Evolutionary conservation across 37 sponge, comb jelly and placozoan species (phyloP).

Genomic region (Hormiphora californensis): DNA sequence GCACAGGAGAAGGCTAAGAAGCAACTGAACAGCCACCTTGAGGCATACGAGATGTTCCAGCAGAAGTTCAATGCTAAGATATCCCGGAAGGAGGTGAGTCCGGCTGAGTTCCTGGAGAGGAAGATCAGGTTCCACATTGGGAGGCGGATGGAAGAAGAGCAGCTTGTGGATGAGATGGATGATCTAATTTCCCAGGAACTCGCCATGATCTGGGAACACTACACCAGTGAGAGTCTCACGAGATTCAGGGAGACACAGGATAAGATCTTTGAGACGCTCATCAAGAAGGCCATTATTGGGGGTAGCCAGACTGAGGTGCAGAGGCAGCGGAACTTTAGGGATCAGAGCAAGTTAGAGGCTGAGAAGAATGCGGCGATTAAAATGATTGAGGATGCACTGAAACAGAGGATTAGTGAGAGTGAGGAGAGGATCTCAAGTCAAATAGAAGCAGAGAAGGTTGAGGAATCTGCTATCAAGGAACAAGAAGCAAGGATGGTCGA

Average conservation of each 20-base stretch:
- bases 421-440: slow-evolving; percentile 41
- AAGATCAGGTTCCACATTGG: slow-evolving; percentile 45
- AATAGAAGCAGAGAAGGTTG: slow-evolving; percentile 25
- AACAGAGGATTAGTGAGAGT: slow-evolving; percentile 5
- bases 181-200: slow-evolving; percentile 18
- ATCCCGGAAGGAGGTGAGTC: neutral
- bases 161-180: slow-evolving; percentile 44
- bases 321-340: slow-evolving; percentile 47
- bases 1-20: slow-evolving; percentile 25
- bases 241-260: slow-evolving; percentile 43
- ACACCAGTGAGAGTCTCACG: slow-evolving; percentile 46
- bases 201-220: slow-evolving; percentile 41
- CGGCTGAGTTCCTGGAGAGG: slow-evolving; percentile 47
- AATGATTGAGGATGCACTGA: neutral
- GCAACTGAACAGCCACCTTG: slow-evolving; percentile 41
- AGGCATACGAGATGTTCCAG: slow-evolving; percentile 53
- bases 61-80: slow-evolving; percentile 23
- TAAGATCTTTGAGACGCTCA: slow-evolving; percentile 44
- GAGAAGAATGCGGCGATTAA: slow-evolving; percentile 31
- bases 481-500: slow-evolving; percentile 53
- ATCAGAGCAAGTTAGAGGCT: slow-evolving; percentile 25
- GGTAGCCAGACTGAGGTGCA: slow-evolving; percentile 49
- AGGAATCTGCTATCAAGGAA: slow-evolving; percentile 42
- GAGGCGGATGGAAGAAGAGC: slow-evolving; percentile 35
- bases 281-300: slow-evolving; percentile 35